Evolutionary conservation across 2,113 vertebrate genomes (phyloP).

Genomic region (Perognathus longimembris): DNA sequence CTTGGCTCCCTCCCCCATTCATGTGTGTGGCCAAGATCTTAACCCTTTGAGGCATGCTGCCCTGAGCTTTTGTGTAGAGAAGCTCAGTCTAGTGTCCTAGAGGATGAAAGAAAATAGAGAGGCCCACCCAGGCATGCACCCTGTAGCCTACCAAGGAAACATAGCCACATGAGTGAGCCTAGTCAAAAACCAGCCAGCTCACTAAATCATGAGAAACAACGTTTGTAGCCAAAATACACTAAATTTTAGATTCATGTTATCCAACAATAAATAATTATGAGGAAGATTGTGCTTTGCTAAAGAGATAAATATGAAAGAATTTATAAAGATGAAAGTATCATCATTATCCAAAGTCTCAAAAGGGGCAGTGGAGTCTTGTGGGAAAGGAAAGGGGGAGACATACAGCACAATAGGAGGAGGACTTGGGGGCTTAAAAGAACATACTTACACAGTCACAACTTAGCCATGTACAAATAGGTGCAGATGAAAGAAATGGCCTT

Average conservation of each 20-base stretch:
- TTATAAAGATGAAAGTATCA: background rate
- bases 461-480: background rate
- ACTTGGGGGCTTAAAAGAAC: background rate
- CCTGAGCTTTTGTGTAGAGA: no score
- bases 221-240: no score
- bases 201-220: no score
- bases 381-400: background rate
- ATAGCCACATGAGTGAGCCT: no score
- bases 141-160: no score
- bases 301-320: background rate
- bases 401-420: background rate
- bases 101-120: no score
- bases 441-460: background rate
- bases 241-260: no score
- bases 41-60: background rate
- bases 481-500: background rate
- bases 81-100: background rate
- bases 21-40: background rate
- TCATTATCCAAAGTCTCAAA: background rate
- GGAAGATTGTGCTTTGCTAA: no score
- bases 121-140: no score
- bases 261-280: background rate
- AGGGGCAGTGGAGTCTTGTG: background rate
- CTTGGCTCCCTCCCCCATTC: background rate
- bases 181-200: background rate